Evolutionary conservation across 2,888 invertebrate species (phyloP), one percentile per base, ranked within the genome.

Genomic region (Abrostola tripartita): DNA sequence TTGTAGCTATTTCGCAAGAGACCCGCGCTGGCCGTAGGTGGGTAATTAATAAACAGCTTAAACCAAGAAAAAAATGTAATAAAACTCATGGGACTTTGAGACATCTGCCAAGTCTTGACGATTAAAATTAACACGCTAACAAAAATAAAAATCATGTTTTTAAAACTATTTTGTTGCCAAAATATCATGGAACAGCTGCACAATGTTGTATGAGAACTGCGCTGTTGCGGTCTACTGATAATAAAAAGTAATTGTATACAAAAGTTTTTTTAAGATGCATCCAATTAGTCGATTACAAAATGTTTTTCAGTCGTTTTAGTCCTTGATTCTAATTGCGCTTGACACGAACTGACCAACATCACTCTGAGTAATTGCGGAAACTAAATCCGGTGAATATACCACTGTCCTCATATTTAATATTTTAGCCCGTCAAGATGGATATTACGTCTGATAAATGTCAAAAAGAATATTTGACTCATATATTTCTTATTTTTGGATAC

Each of bases 91-190:
- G 87, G 81, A 80, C 91, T 92, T 92, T 92, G 92, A 90, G 86
- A 88, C 89, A 89, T 88, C 89, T 93, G 94, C 94, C 93, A 94
- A 94, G 86, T 91, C 86, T 86, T 88, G 88, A 89, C 86, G 91
- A 93, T 93, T 91, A 92, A 91, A 93, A 92, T 92, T 90, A 90
- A 92, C 79, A 85, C 79, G 72, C 82, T 67, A 76, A 85, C 83
- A 79, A 88, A 92, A 92, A 92, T 90, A 92, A 91, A 91, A 90
- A 84, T 87, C 77, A 79, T 86, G 86, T 86, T 91, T 90, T 89
- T 82, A 84, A 89, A 90, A 89, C 84, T 86, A 87, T 92, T 89
- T 89, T 87, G 85, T 84, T 92, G 90, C 89, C 90, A 93, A 91
- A 91, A 90, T 92, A 90, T 86, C 82, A 84, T 74, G 76, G 78